These are phyloP conservation scores for Carettochelys insculpta DNA, from an alignment of 2,113 vertebrate species.

Conservation along the genomic window DNA sequence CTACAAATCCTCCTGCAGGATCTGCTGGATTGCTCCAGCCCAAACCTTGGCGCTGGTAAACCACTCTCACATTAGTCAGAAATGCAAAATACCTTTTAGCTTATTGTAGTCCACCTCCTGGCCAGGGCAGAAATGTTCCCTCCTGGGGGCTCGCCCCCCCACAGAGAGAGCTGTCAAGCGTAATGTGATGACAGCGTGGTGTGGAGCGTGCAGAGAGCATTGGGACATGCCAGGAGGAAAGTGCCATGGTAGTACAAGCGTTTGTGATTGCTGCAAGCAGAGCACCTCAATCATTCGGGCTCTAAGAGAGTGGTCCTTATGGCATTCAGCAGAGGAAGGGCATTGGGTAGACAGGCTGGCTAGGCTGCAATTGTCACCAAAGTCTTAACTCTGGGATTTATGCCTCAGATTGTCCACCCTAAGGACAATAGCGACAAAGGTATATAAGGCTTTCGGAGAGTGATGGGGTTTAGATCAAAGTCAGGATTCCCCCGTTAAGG, in stretches of 20 bases:
- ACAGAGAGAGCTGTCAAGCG: fast-evolving
- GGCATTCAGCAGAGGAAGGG: background rate
- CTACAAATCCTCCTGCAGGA: background rate
- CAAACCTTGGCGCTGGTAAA: too few relatives aligned
- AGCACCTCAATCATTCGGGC: background rate
- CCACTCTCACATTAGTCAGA: background rate
- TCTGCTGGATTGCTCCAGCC: fast-evolving
- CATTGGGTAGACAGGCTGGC: background rate
- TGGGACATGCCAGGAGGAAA: background rate
- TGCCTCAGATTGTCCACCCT: background rate
- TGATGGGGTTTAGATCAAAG: background rate
- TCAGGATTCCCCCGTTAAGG: background rate
- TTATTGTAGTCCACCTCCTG: background rate
- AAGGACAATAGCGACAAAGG: background rate
- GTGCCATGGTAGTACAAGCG: fast-evolving
- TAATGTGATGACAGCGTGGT: background rate
- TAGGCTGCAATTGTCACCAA: background rate
- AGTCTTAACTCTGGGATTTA: background rate
- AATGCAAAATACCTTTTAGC: background rate
- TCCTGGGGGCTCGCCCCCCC: background rate
- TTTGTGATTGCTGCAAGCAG: background rate
- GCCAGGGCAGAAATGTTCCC: background rate
- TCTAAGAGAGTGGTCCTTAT: background rate
- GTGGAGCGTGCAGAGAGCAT: background rate
- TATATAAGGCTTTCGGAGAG: background rate